A percentile compares a stretch with the other conserved stretches of the same genome.
These are phyloP conservation scores for Drosophila nr. fundita DNA, from an alignment of 2,888 invertebrate genomes.

Conservation along the genomic window DNA sequence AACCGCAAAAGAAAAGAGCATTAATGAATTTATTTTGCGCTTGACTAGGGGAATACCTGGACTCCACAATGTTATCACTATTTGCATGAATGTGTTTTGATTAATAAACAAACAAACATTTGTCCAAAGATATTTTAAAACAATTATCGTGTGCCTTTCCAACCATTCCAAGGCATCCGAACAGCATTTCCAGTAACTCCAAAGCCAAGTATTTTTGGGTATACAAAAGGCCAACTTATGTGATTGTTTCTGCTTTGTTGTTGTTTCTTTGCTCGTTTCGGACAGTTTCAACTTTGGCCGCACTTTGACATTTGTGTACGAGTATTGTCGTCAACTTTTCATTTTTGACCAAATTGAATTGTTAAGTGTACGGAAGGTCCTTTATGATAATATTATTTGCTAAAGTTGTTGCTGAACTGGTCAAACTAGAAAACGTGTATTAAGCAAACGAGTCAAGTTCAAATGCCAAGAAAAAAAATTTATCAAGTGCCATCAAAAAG, in stretches of 20 bases:
- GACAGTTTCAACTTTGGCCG: conserved; percentile 9
- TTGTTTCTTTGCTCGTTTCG: not conserved
- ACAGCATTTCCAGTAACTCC: not conserved
- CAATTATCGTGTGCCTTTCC: not conserved
- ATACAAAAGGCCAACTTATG: not conserved
- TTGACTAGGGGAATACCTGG: not conserved
- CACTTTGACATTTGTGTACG: conserved; percentile 33
- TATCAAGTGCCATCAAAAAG: not conserved
- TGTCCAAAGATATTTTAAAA: not conserved
- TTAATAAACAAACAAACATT: not conserved
- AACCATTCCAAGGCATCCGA: not conserved
- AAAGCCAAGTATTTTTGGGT: not conserved
- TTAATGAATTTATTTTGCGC: not conserved
- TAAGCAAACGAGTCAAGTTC: not conserved
- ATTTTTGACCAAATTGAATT: conserved; percentile 47
- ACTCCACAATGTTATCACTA: not conserved
- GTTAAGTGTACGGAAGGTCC: conserved; percentile 16
- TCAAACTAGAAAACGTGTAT: conserved; percentile 7
- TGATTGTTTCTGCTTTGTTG: conserved; percentile 1
- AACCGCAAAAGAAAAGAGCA: not conserved
- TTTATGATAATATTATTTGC: conserved; percentile 37
- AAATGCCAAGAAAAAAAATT: not conserved
- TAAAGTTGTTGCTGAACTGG: conserved; percentile 47
- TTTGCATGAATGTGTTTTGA: not conserved
- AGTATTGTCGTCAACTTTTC: conserved; percentile 27